A percentile compares a stretch with the other conserved stretches of the same genome.
Evolutionary conservation across 2,888 invertebrate genomes (phyloP).

Genomic region (Coecobrya sp.): DNA sequence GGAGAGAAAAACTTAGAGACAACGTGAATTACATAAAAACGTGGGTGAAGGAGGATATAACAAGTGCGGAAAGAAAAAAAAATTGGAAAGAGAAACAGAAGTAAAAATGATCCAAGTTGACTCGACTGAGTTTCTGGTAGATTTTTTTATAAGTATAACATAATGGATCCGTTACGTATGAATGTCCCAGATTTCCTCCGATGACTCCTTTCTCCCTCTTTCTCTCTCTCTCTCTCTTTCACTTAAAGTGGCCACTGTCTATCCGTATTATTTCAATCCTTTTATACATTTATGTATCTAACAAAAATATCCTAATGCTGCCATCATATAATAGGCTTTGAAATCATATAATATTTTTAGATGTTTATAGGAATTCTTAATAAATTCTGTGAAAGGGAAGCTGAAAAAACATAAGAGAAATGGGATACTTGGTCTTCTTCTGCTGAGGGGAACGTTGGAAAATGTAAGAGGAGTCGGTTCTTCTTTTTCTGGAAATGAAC

Average conservation of each 20-base stretch:
- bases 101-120: not conserved
- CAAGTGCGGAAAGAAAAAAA: constrained; percentile 27
- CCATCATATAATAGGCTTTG: not conserved
- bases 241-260: constrained; percentile 3
- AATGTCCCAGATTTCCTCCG: constrained; percentile 18
- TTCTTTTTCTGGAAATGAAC: constrained; percentile 24
- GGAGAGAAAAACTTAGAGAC: not conserved
- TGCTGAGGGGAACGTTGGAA: not conserved
- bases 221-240: not conserved
- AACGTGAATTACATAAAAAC: not conserved
- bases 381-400: constrained; percentile 25
- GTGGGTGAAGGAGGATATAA: not conserved
- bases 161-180: constrained; percentile 19
- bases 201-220: constrained; percentile 11
- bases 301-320: not conserved
- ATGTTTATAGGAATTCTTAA: not conserved
- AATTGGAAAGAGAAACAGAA: constrained; percentile 22
- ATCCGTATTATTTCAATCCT: not conserved
- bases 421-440: not conserved
- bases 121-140: constrained; percentile 13
- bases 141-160: constrained; percentile 26
- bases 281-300: not conserved
- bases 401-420: not conserved
- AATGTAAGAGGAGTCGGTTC: constrained; percentile 4
- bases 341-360: not conserved